Base-by-base conservation (phyloP, 1,140 invertebrate species). In the Tetragnatha versicolor region DNA sequence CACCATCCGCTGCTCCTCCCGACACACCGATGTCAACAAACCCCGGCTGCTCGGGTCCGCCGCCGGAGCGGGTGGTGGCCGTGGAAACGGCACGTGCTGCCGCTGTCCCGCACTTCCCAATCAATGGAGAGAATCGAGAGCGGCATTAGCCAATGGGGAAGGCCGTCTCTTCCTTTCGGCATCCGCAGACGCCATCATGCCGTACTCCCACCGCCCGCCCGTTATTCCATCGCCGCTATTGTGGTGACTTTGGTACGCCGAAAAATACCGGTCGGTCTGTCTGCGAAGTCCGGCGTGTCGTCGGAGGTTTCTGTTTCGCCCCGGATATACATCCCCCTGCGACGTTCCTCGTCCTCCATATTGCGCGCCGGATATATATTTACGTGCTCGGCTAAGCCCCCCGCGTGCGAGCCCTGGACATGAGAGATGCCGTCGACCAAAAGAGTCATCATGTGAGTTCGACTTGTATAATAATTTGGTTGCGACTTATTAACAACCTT, bases 41-140 rank as follows among this genome's bases (percentile, higher is more conserved):
- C 55, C 55, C 55, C 29, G 55, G 29, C 17, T 58, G 31, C 27
- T n/a, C n/a, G n/a, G n/a, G n/a, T n/a, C 10, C 55, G 27, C 27
- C 17, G 17, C 7, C 39, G n/a, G n/a, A 58, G 69, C 60, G 45
- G 47, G 49, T 7, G 61, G 45, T 51, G 51, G 47, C 45, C 73
- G 61, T 77, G 45, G 73, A 51, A 42, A 77, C 73, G 47, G 61
- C 73, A 77, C 73, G 73, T 77, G 73, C 73, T 17, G 33, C 35
- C 45, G 12, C n/a, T 47, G 39, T 31, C 70, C 25, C 31, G n/a
- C 66, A n/a, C 49, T 66, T 58, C 60, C 73, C 73, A 65, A 65
- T 66, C 60, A 77, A 53, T 65, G 73, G n/a, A n/a, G 33, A 73
- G 61, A 61, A 65, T 47, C 39, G 29, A 31, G 61, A 77, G 25